Base-by-base conservation (phyloP, 64 coral and sea anemone species). In the Porites lutea region DNA sequence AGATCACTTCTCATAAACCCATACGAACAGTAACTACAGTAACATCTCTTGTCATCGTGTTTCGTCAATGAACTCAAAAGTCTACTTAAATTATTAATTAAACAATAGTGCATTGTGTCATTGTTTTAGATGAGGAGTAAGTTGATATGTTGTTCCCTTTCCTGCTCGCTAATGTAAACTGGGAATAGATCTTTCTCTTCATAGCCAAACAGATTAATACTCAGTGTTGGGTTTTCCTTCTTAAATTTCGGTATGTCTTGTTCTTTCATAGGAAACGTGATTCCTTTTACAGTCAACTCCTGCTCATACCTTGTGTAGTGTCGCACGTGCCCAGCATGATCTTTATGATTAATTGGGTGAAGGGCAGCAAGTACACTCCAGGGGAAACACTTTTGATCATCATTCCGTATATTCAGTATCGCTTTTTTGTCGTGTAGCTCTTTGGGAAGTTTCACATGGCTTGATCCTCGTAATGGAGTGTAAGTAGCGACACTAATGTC, bases 201-300 rank as follows among this genome's bases (percentile, higher is more conserved):
- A 59, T 45, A 88, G 3, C 83, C 82, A 72, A 93, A 69, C 0
- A 93, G 37, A 21, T 88, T 93, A 15, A 90, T 64, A 12, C 70
- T 72, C 0, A 95, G 79, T 0, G 86, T 66, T 0, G 66, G 66
- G 71, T 95, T 95, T 27, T 95, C 80, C 51, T 58, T 79, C 9
- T 91, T 89, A 76, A 91, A 91, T 73, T 95, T 95, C 1, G 72
- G 5, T 8, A 95, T 84, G 61, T 95, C 65, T 15, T 72, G 55
- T 52, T 82, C 47, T 13, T 65, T 22, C 12, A 95, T n/a, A 6
- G 88, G 82, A 52, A 90, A 95, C 48, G 77, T 52, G 10, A 90
- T 78, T 2, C 87, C 87, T 27, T 74, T 48, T 23, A 89, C 49
- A 45, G 89, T 77, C 15, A 94, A 86, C 82, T 94, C 92, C 1